Evolutionary conservation across 2,797 vertebrate genomes (phyloP), one percentile per base, ranked within the genome.

Genomic region (Hydrocynus forskahlii): DNA sequence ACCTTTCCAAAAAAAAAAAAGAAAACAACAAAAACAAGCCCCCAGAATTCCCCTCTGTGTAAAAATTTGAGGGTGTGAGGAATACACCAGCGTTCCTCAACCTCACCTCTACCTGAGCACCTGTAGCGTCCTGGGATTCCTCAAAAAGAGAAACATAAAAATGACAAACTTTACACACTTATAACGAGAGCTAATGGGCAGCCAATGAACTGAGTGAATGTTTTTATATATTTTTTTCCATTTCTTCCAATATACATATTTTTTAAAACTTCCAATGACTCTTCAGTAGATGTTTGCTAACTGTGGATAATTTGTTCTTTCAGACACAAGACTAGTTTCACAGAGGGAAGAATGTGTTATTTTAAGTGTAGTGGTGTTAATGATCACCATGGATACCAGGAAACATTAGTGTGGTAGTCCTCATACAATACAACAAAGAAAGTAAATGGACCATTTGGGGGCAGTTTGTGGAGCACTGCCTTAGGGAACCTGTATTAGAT

Each of bases 51-150:
- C 50, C 70, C 55, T 75, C 55, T 38, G 64, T 64, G 35, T 79
- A 81, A 86, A 86, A 78, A 76, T 73, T 71, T 29, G 29, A 75
- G 68, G 59, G 43, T 21, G 43, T 57, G 50, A 50, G 59, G 59
- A 25, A 6, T 5, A 62, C 59, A 25, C 23, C 10, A 21, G 59
- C 23, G 8, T 10, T 60, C 12, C 12, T 25, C 21, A 4, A 25
- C 12, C 4, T 14, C 4, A 29, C 5, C 59, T 10, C 59, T 13
- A 45, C 7, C 19, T 48, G 23, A 3, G 7, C 9, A 13, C 4
- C 59, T 62, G 23, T 12, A 60, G 59, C 21, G 23, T 5, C 10
- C 8, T 12, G 23, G 3, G 0, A 9, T 9, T 60, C 5, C 23
- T 0, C 9, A 25, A 1, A n/a, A 13, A 29, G 9, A 29, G 29